These are phyloP conservation scores for Elmis aenea DNA, from an alignment of 2,888 invertebrate species.

Conservation along the genomic window DNA sequence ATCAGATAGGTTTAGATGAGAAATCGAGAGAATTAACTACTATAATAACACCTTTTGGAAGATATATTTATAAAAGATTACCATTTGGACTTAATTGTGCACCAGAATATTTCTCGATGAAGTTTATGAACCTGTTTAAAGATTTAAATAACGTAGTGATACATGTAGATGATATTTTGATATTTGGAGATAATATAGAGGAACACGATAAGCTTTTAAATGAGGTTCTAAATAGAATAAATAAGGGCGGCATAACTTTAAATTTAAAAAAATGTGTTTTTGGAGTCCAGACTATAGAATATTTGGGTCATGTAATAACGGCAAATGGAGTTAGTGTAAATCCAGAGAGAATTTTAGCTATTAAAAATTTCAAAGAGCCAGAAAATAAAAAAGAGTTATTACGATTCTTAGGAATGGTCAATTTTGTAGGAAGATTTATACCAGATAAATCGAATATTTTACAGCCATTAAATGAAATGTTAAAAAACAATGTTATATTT, in stretches of 20 bases:
- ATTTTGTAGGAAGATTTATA: conserved; percentile 24
- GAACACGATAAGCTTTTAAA: conserved; percentile 11
- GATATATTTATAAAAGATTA: conserved; percentile 4
- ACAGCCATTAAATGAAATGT: conserved; percentile 22
- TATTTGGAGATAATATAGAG: conserved; percentile 6
- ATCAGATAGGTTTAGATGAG: conserved; percentile 1
- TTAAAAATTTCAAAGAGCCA: conserved; percentile 22
- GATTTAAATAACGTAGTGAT: conserved; percentile 3
- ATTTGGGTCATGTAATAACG: conserved; percentile 29
- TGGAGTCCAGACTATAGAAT: conserved; percentile 20
- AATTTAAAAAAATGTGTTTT: conserved; percentile 32
- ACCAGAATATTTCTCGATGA: conserved; percentile 2
- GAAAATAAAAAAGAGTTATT: conserved; percentile 22
- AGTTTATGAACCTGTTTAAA: conserved; percentile 2
- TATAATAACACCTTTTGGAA: conserved; percentile 16
- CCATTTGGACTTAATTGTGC: conserved; percentile 5
- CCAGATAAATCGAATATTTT: conserved; percentile 21
- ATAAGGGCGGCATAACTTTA: conserved; percentile 20
- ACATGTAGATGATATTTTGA: conserved; percentile 15
- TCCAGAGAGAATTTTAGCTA: conserved; percentile 22
- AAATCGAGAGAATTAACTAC: conserved; percentile 3
- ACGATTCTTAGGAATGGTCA: conserved; percentile 19
- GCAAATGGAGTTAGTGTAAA: conserved; percentile 23
- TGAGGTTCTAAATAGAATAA: conserved; percentile 11
- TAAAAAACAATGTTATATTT: too few species aligned